A percentile compares a stretch with the other conserved stretches of the same genome.
These are phyloP conservation scores for Leptopilina boulardi DNA, from an alignment of 1,140 invertebrate species.

Conservation along the genomic window DNA sequence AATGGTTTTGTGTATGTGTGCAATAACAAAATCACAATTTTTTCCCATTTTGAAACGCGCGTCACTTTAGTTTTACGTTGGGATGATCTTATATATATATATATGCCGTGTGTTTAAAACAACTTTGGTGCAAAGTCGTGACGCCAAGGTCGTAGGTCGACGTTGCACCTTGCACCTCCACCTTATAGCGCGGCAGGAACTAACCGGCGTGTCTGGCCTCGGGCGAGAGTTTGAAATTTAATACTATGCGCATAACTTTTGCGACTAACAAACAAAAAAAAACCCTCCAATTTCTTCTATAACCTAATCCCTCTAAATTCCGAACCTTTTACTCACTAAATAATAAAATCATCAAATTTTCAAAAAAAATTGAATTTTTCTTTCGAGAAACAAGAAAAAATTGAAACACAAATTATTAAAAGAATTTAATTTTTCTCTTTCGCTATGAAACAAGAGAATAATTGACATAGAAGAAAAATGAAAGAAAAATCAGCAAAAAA, in stretches of 20 bases:
- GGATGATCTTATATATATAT: too few species aligned
- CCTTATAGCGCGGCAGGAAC: constrained; percentile 47
- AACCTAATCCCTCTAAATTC: too few species aligned
- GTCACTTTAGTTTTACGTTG: constrained; percentile 4
- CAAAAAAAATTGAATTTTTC: too few species aligned
- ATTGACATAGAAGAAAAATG: too few species aligned
- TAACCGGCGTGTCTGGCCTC: constrained; percentile 58
- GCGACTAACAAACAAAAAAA: background rate
- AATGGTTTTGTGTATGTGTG: background rate
- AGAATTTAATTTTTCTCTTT: too few species aligned
- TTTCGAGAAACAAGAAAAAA: too few species aligned
- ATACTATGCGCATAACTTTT: constrained; percentile 63
- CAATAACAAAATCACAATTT: constrained; percentile 40
- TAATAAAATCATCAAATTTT: too few species aligned
- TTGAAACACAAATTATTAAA: too few species aligned
- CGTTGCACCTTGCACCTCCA: constrained; percentile 66
- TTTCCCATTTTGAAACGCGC: constrained; percentile 14
- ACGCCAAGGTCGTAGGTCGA: constrained; percentile 68
- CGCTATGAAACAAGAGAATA: too few species aligned
- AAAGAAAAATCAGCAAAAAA: too few species aligned
- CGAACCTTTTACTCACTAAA: too few species aligned
- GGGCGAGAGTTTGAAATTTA: constrained; percentile 67
- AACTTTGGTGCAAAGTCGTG: constrained; percentile 54
- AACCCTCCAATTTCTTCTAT: too few species aligned
- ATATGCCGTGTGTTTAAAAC: constrained; percentile 35